Base-by-base conservation (phyloP, 2,113 vertebrate species). In the Amazona vittata region DNA sequence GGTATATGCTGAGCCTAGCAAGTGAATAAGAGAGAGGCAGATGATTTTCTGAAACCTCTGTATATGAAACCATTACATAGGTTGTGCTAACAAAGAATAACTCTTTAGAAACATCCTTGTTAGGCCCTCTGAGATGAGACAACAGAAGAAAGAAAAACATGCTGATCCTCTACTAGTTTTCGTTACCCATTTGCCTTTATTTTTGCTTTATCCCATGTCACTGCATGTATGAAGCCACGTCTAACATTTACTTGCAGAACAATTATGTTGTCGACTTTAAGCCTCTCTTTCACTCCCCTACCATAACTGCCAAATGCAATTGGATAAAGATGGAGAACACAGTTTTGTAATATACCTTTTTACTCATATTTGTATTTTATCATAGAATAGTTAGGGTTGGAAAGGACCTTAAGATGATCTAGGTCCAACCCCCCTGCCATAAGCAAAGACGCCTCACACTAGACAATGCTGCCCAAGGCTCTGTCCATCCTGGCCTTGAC, bases 51-150 rank as follows among this genome's bases (percentile, higher is more conserved):
- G 37, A 86, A 64, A 47, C 41, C 35, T 52, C 31, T 7, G 1
- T 6, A 46, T 26, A 37, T 57, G 25, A 19, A 65, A n/a, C 10
- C 0, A 0, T 39, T n/a, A 22, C 15, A 35, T 0, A 55, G 41
- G 14, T 3, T 73, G 74, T 68, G 44, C 43, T 31, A 59, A 16
- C 46, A 37, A 37, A 68, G 11, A 55, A 5, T 6, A 59, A 46
- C 19, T 22, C 22, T 4, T 47, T 6, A 60, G 39, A 53, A 78
- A 81, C 33, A 22, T 5, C 39, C 39, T 49, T 65, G 10, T 6
- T 29, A 25, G 71, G 29, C 12, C 11, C 13, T 86, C 59, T 31
- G 1, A 4, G 19, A 46, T 13, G 37, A 25, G 31, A 49, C 16
- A 20, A 13, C 8, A 59, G 19, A 81, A 78, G 10, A 12, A 37